Conservation (phyloP, 2,797 vertebrate genomes). For the Acrossocheilus fasciatus region DNA sequence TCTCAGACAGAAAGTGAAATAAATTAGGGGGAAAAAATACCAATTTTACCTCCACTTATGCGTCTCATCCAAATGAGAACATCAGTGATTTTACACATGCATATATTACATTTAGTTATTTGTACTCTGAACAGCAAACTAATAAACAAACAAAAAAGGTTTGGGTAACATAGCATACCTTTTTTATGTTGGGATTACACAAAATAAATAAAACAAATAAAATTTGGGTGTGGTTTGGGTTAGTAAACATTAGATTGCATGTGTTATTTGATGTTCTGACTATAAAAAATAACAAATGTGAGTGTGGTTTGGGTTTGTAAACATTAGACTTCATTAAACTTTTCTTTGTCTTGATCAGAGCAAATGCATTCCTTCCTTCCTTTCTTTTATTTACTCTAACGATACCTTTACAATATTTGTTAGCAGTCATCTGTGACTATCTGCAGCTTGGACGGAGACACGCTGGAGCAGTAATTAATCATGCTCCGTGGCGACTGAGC, state of each 20-base stretch:
- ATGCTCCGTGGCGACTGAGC: conserved; percentile 26
- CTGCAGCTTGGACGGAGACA: background rate
- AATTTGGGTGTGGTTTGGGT: background rate
- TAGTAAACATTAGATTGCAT: background rate
- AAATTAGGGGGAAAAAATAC: background rate
- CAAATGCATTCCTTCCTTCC: background rate
- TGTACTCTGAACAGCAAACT: background rate
- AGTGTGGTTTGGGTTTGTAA: background rate
- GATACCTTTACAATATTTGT: background rate
- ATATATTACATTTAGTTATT: background rate
- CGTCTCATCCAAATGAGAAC: background rate
- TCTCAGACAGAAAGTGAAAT: background rate
- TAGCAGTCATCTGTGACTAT: background rate
- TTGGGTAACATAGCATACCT: background rate
- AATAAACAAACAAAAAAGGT: background rate
- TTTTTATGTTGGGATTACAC: background rate
- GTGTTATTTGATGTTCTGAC: background rate
- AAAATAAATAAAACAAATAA: background rate
- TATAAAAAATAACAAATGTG: background rate
- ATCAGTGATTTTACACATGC: background rate
- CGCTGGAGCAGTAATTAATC: conserved; percentile 50
- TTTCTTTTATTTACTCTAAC: background rate
- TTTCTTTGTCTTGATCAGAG: background rate
- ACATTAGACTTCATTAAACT: background rate
- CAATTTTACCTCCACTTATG: background rate